A percentile compares a stretch with the other conserved stretches of the same genome.
Evolutionary conservation across 2,888 invertebrate genomes (phyloP).

Genomic region (Acanthacorydalis orientalis): DNA sequence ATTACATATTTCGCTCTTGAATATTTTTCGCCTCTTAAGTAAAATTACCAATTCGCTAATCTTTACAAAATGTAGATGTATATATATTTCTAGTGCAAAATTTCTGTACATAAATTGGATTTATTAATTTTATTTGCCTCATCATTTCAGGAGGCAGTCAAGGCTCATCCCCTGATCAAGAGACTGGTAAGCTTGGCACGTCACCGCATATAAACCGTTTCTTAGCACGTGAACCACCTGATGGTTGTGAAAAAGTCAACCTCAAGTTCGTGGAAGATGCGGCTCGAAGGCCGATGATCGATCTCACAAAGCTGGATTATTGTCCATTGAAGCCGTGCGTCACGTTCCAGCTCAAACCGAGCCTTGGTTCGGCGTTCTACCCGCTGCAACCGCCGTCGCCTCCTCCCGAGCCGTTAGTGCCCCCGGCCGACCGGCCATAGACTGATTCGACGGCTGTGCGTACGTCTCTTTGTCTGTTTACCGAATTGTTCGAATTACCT

Average conservation of each 20-base stretch:
- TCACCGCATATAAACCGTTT: constrained; percentile 76
- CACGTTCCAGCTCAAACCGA: constrained; percentile 62
- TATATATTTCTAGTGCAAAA: constrained; percentile 1
- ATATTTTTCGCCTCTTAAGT: too few relatives aligned
- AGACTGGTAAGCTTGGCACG: constrained; percentile 51
- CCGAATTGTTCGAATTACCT: neutral
- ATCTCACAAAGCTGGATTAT: constrained; percentile 7
- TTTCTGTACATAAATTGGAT: constrained; percentile 6
- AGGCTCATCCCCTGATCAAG: constrained; percentile 60
- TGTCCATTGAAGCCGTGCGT: constrained; percentile 39
- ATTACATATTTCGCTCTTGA: neutral
- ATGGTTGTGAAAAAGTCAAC: constrained; percentile 76
- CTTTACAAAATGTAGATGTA: neutral
- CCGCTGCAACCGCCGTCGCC: constrained; percentile 36
- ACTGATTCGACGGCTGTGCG: neutral
- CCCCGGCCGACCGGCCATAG: constrained; percentile 17
- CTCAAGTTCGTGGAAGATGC: constrained; percentile 44
- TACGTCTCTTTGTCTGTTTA: neutral
- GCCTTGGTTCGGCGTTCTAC: constrained; percentile 66
- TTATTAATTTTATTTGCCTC: constrained; percentile 11
- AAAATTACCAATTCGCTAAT: too few relatives aligned
- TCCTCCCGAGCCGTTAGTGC: constrained; percentile 16
- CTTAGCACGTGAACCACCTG: constrained; percentile 72
- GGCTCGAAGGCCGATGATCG: constrained; percentile 14
- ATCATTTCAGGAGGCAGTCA: constrained; percentile 47